Base-by-base conservation (phyloP, 2,888 invertebrate genomes). In the Andrena haemorrhoa region DNA sequence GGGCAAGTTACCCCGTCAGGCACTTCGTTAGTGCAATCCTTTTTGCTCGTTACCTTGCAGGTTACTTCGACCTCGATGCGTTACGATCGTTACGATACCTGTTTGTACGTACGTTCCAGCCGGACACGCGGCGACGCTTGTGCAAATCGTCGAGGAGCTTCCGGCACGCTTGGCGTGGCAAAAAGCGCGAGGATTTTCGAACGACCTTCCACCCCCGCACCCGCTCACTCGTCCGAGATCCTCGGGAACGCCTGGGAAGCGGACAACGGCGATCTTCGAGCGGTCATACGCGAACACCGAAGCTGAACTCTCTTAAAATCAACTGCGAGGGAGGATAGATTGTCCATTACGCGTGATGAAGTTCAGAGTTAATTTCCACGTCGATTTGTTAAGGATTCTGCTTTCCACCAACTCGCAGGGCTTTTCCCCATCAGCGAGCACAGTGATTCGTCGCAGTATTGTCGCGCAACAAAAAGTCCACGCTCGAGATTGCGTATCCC, bases 1-100 rank as follows among this genome's bases (percentile, higher is more conserved):
- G 90, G 89, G 86, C 91, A 90, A 88, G 89, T 86, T 88, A 87
- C 79, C 89, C 56, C 89, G 89, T 86, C 91, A 85, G 91, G 89
- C 91, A 93, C 93, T 93, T 93, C 93, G 93, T 93, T 93, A 93
- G 93, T 82, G 88, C 87, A 86, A 89, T 91, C 89, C 90, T 92
- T 91, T 92, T 92, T 90, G 89, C 89, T 86, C 87, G 89, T 90
- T 90, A 89, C 89, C 88, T 89, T 89, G 82, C 87, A 80, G 87
- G 86, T 87, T 89, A 90, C 90, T 91, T 90, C 89, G 88, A 85
- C 85, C 84, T 83, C 87, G 82, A 85, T 88, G 87, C 84, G 85
- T 88, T 86, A 88, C 90, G 88, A 90, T 89, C 89, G 86, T 88
- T 90, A 86, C 90, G 89, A 89, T 88, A 88, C 81, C 84, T 83